Conservation (phyloP, 1,140 invertebrate genomes). For the Micrasema longulum region DNA sequence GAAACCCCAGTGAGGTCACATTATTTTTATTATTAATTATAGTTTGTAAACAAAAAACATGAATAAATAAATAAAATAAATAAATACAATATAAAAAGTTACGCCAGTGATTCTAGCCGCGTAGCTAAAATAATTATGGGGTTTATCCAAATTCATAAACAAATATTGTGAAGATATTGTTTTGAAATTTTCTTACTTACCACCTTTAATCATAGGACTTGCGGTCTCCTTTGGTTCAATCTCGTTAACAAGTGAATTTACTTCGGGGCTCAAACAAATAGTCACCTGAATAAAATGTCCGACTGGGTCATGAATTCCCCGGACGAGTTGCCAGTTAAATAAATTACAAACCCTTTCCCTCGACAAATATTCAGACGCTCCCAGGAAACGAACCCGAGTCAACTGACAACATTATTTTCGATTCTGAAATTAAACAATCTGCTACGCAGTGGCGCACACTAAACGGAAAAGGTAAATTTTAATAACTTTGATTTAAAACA, state of each 20-base stretch:
- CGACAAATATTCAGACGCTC: slow-evolving; percentile 27
- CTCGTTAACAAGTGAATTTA: slow-evolving; percentile 29
- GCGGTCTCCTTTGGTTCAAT: background rate
- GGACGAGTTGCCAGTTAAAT: slow-evolving; percentile 21
- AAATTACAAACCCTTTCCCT: slow-evolving; percentile 26
- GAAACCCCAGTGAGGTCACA: no score
- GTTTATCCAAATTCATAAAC: no score
- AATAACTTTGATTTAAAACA: no score
- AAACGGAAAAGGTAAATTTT: no score
- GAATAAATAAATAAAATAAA: no score
- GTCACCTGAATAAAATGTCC: slow-evolving; percentile 26
- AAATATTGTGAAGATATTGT: no score
- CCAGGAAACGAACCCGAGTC: slow-evolving; percentile 16
- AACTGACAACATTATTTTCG: slow-evolving; percentile 34
- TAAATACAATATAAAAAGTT: no score
- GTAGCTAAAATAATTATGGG: no score
- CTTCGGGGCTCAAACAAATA: slow-evolving; percentile 16
- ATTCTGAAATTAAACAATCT: slow-evolving; percentile 25
- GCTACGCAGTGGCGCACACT: background rate
- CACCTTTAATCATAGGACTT: background rate
- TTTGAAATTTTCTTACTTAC: no score
- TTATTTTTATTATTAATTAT: no score
- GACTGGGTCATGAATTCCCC: slow-evolving; percentile 7
- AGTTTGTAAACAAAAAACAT: no score
- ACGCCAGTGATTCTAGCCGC: no score